Base-by-base conservation (phyloP, 2,797 vertebrate genomes). In the Masticophis lateralis region DNA sequence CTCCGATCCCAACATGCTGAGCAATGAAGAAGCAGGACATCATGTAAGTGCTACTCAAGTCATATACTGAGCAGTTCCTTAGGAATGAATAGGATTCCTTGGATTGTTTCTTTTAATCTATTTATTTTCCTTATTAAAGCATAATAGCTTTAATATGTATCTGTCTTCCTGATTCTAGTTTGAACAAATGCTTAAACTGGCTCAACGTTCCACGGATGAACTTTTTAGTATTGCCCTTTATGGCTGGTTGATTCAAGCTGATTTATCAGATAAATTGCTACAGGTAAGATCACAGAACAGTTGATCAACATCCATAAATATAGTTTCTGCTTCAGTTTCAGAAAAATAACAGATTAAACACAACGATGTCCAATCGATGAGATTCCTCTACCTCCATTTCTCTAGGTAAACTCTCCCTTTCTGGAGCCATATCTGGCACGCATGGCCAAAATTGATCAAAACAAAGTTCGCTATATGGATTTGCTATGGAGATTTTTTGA, bases 1-100 rank as follows among this genome's bases (percentile, higher is more conserved):
- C 59, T 99, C 99, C 28, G 99, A 99, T 95, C 99, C 99, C 37
- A 99, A 99, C 96, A 99, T 99, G 99, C 98, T 99, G 91, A 99
- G 99, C 95, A 99, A 99, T 18, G 99, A 99, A 97, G 99, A 99
- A 96, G 99, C 99, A 2, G 98, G 99, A 0, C 98, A 98, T 60
- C 99, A 99, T 2, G 99, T 99, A 98, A 98, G 99, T 79, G 90
- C 56, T 0, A 47, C 0, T 1, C 0, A 43, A 92, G 87, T 86
- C 63, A 47, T 0, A 11, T 0, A 43, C 4, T 63, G 32, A 63
- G 61, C 18, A 55, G 18, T 60, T 56, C 59, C n/a, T 53, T 43
- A 25, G 9, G 27, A 51, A 14, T 28, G 16, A 5, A 61, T 90
- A 55, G 9, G 14, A 2, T 63, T 63, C 28, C 55, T 60, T 90